Conservation (phyloP, 23 tunicate genomes). For the Halocynthia aurantium region DNA sequence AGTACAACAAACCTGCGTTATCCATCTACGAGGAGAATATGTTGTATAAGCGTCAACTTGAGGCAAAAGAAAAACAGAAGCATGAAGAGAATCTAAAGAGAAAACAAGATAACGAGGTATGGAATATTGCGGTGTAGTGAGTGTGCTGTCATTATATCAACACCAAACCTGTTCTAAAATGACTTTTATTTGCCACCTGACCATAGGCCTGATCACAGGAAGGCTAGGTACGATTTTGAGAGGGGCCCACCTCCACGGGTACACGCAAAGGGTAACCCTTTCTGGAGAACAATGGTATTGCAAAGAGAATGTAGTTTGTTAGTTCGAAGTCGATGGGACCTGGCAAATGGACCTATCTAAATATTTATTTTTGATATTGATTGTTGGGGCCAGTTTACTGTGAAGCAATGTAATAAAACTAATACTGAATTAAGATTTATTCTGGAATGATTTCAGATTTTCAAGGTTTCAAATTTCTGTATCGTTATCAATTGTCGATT, state of each 20-base stretch:
- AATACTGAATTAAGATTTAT: too few species aligned
- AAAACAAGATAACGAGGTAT: conserved; percentile 56
- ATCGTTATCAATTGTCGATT: too few species aligned
- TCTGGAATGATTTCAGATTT: too few species aligned
- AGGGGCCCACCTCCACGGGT: not conserved
- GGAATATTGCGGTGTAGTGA: not conserved
- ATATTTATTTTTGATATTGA: too few species aligned
- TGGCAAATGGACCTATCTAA: too few species aligned
- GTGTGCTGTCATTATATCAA: not conserved
- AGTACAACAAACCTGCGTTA: conserved; percentile 47
- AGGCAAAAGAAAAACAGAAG: conserved; percentile 54
- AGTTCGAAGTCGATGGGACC: too few species aligned
- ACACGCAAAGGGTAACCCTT: not conserved
- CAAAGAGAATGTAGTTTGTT: too few species aligned
- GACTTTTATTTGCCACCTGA: not conserved
- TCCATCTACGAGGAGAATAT: conserved; percentile 79
- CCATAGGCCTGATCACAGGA: not conserved
- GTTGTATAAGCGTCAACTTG: conserved; percentile 46
- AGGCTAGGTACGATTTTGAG: not conserved
- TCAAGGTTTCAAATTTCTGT: too few species aligned
- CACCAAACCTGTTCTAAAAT: too few species aligned
- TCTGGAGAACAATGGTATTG: too few species aligned
- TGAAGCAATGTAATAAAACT: too few species aligned
- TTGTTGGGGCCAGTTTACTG: too few species aligned
- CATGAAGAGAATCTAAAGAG: conserved; percentile 30